phyloP scores from a whole-genome alignment of 2,888 invertebrate genomes.

The Napeogenes inachia region DNA sequence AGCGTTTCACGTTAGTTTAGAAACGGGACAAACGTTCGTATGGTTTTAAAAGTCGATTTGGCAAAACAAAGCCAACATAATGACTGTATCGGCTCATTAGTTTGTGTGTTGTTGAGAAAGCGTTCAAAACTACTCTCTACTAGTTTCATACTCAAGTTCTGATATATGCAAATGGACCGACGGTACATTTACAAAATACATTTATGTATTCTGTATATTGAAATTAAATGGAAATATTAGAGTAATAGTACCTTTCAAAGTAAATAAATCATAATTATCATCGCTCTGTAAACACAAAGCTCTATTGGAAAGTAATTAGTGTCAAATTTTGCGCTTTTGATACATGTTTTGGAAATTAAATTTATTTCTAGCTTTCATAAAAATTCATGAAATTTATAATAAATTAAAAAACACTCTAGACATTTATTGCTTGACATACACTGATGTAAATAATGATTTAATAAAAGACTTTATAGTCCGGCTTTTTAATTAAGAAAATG shows the following conservation, averaged over 20 bases:
- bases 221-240: background rate
- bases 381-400: too few species aligned
- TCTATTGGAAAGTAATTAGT: too few species aligned
- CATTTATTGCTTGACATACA: too few species aligned
- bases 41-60: constrained; percentile 33
- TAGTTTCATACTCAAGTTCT: constrained; percentile 18
- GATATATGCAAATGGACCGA: constrained; percentile 21
- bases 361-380: too few species aligned
- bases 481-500: too few species aligned
- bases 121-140: constrained; percentile 29
- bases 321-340: too few species aligned
- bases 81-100: constrained; percentile 51
- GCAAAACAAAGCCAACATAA: constrained; percentile 51
- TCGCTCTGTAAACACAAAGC: background rate
- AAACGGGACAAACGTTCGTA: constrained; percentile 4
- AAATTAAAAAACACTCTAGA: too few species aligned
- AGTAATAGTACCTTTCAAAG: background rate
- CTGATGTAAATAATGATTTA: too few species aligned
- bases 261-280: background rate
- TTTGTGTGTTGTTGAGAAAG: constrained; percentile 44
- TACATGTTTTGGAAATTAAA: too few species aligned
- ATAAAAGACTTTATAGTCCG: too few species aligned
- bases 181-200: constrained; percentile 7
- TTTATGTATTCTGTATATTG: constrained; percentile 4
- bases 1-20: too few species aligned